phyloP scores from a whole-genome alignment of 2,113 vertebrate species.

The Oxyura jamaicensis region DNA sequence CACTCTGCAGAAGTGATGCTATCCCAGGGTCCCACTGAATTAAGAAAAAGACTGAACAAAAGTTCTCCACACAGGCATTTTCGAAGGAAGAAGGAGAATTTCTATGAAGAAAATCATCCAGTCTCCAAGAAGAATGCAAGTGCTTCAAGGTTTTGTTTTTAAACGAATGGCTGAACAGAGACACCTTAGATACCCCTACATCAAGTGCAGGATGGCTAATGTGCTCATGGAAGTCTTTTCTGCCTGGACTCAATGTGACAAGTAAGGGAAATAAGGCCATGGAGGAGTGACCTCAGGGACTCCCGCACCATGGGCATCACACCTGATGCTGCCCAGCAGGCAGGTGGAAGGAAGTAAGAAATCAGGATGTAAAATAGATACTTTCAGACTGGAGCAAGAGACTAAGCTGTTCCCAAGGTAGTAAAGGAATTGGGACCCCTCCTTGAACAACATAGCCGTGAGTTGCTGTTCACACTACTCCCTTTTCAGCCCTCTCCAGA shows the following conservation, averaged over 20 bases:
- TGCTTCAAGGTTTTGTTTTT: neutral
- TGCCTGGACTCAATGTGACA: neutral
- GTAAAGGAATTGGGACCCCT: rapidly evolving
- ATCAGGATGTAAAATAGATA: neutral
- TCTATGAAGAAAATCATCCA: neutral
- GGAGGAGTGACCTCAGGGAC: neutral
- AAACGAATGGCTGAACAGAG: neutral
- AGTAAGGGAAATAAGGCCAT: rapidly evolving
- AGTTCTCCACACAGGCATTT: neutral
- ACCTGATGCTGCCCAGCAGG: neutral
- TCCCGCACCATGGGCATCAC: neutral
- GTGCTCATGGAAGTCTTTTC: neutral
- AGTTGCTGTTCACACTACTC: rapidly evolving
- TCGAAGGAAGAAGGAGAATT: neutral
- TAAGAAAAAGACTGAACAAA: neutral
- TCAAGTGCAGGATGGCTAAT: rapidly evolving
- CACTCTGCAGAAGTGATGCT: rapidly evolving
- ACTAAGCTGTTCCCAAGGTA: neutral
- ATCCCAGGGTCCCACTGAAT: neutral
- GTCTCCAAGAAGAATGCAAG: neutral
- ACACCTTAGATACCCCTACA: neutral
- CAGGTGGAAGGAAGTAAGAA: neutral
- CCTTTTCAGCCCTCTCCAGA: neutral
- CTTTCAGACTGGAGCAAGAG: neutral
- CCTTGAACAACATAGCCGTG: neutral